Percentiles rank a stretch among this genome's conserved stretches.
Evolutionary conservation across 1,140 invertebrate genomes (phyloP).

Genomic region (Bombus affinis): DNA sequence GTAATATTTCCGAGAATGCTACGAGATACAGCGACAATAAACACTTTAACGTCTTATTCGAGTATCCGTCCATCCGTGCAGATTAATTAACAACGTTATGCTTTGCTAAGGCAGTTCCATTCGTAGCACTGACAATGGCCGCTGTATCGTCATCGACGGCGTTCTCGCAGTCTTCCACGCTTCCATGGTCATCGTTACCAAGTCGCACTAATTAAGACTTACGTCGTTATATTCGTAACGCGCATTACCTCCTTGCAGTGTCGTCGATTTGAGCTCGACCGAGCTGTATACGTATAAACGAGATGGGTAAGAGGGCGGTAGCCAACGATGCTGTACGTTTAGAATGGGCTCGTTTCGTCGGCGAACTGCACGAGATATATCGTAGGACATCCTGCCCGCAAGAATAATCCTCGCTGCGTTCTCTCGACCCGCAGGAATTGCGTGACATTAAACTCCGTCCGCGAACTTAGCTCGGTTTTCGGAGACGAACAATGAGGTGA

Average conservation of each 20-base stretch:
- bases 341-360: constrained; percentile 61
- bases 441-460: constrained; percentile 80
- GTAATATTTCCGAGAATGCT: constrained; percentile 18
- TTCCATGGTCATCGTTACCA: constrained; percentile 55
- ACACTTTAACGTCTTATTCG: background rate
- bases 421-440: constrained; percentile 76
- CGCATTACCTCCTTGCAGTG: background rate
- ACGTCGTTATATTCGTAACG: constrained; percentile 63
- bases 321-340: constrained; percentile 7
- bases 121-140: too few relatives aligned
- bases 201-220: constrained; percentile 73
- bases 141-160: constrained; percentile 19
- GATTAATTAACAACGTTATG: constrained; percentile 53
- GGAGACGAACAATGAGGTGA: constrained; percentile 80
- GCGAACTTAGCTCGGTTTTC: constrained; percentile 74
- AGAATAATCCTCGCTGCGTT: constrained; percentile 73
- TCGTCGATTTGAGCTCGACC: constrained; percentile 39
- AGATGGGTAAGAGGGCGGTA: background rate
- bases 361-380: constrained; percentile 69
- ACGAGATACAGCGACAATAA: constrained; percentile 18
- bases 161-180: background rate
- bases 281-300: constrained; percentile 11
- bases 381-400: constrained; percentile 62
- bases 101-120: constrained; percentile 25
- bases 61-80: constrained; percentile 3